Percentiles rank a stretch among this genome's conserved stretches.
These are phyloP conservation scores for Drosophila nebulosa DNA, from an alignment of 1,140 invertebrate genomes.

Conservation along the genomic window DNA sequence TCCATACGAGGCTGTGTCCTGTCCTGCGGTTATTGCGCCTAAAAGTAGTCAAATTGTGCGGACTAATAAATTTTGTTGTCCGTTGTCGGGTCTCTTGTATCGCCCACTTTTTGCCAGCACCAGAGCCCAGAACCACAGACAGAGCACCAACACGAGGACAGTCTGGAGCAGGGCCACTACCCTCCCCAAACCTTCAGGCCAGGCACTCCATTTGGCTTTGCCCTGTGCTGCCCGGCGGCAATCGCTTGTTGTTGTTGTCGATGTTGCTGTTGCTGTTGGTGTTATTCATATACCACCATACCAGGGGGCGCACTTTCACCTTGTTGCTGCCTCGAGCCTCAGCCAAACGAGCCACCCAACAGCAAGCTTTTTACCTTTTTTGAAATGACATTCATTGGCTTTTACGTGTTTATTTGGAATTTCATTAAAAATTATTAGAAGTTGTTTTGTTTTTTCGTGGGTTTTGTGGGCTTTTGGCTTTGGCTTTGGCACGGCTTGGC, in stretches of 20 bases:
- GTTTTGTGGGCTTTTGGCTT: conserved; percentile 46
- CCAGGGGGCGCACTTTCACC: conserved; percentile 32
- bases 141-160: not conserved
- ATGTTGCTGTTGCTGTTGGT: conserved; percentile 37
- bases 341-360: not conserved
- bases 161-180: not conserved
- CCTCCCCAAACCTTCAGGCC: conserved; percentile 24
- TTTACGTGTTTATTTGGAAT: conserved; percentile 78
- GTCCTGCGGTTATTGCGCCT: conserved; percentile 75
- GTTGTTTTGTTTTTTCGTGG: conserved; percentile 74
- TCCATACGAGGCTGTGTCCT: conserved; percentile 30
- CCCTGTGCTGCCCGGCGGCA: conserved; percentile 61
- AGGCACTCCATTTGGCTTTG: conserved; percentile 64
- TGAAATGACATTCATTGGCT: conserved; percentile 78
- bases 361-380: conserved; percentile 63
- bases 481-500: not conserved
- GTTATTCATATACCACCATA: conserved; percentile 53
- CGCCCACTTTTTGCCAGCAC: conserved; percentile 43
- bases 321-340: conserved; percentile 52
- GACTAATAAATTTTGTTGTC: conserved; percentile 77
- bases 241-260: conserved; percentile 43
- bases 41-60: conserved; percentile 78
- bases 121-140: not conserved
- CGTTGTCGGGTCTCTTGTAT: conserved; percentile 70
- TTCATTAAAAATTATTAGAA: conserved; percentile 79